Conservation (phyloP, 2,113 vertebrate genomes). For the Anser brachyrhynchus region DNA sequence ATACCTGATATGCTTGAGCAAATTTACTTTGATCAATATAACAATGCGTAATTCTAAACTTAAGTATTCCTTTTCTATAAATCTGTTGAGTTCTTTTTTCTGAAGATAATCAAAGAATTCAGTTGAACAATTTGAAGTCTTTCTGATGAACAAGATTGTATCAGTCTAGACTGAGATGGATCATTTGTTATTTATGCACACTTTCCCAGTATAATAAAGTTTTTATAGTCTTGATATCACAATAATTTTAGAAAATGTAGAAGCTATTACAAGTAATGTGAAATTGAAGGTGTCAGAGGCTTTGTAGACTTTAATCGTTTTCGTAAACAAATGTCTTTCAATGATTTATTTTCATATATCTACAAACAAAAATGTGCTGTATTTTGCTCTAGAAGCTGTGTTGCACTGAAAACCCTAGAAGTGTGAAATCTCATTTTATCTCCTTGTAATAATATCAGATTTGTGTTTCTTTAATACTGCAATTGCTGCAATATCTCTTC, state of each 20-base stretch:
- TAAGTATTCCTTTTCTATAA: not conserved
- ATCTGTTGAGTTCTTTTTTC: not conserved
- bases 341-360: not conserved
- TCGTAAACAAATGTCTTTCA: not conserved
- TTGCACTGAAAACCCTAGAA: not conserved
- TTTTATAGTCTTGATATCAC: not conserved
- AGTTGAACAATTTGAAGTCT: not conserved
- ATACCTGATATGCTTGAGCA: not conserved
- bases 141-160: not conserved
- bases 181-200: not conserved
- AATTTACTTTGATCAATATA: conserved; percentile 40
- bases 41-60: not conserved
- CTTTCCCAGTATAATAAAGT: not conserved
- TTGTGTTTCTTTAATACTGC: not conserved
- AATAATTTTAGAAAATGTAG: not conserved
- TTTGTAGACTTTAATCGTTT: not conserved
- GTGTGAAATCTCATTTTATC: not conserved
- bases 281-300: not conserved
- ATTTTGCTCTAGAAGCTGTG: not conserved
- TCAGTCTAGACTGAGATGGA: not conserved
- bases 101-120: not conserved
- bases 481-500: not conserved
- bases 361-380: not conserved
- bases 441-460: not conserved
- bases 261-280: not conserved